Base-by-base conservation (phyloP, 2,888 invertebrate genomes). In the Galerucella pusilla region DNA sequence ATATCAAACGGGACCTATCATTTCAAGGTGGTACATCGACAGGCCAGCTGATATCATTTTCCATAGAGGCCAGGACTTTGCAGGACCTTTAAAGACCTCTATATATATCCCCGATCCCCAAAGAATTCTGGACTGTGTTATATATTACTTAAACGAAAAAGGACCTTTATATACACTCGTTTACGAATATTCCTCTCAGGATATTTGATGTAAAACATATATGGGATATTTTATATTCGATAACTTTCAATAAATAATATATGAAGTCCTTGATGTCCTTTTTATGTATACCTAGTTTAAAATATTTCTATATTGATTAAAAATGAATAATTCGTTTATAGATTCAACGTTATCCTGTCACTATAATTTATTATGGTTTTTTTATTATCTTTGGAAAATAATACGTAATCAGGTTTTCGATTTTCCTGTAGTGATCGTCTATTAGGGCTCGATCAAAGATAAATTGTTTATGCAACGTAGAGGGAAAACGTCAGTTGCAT, bases 1-100 rank as follows among this genome's bases (percentile, higher is more conserved):
- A 87, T 87, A 88, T 88, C 88, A 88, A 85, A 74, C 81, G 80
- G 84, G 86, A 85, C 85, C 87, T 85, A 87, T 87, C 87, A 86
- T 85, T 81, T 86, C 87, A 87, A 88, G 87, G 86, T 86, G 87
- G 84, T 83, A 85, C 86, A 81, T 65, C 46, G 73, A 71, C 75
- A 71, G 77, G 75, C 79, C 78, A 75, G 77, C 78, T 68, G 66
- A 77, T 80, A 83, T 81, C 82, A 81, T 82, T 81, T 78, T 81
- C 63, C 64, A 64, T 77, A 79, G 76, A 75, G 81, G 76, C 76
- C 20, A 76, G 77, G 78, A 78, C 77, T 79, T 70, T 60, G 76
- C 66, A 16, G 61, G 61, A 68, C 57, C 61, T 64, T 25, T 63
- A 63, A 73, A 63, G 68, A 74, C 69, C 69, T 69, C 73, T 45